Base-by-base conservation (phyloP, 2,113 vertebrate genomes). In the Rhineura floridana region DNA sequence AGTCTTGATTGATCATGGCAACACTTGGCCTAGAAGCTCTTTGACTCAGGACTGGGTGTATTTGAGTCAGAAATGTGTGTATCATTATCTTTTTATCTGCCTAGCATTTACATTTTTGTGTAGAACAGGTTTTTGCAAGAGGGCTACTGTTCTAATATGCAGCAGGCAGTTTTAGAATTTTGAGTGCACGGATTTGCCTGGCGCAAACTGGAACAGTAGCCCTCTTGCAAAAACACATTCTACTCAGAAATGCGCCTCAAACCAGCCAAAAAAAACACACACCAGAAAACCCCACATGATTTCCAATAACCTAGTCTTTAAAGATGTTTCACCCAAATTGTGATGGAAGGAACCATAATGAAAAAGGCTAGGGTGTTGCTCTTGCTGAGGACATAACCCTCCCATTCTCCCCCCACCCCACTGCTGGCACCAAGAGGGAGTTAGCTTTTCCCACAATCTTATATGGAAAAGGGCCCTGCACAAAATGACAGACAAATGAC, bases 111-210 rank as follows among this genome's bases (percentile, higher is more conserved):
- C n/a, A n/a, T n/a, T n/a, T n/a, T n/a, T n/a, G n/a, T 59, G 55
- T 21, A 21, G 55, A 59, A 21, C 17, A 59, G 55, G 55, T 13
- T 59, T 59, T 21, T 59, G 55, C 55, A 59, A 59, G 55, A 59
- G 15, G 55, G 55, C 55, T 59, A 59, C 3, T 19, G 9, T 59
- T 69, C 69, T 11, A 39, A 39, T 46, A 48, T 86, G 23, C 30
- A 65, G 21, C 67, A 55, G 67, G 48, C 75, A 33, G 63, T 10
- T 23, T 25, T 72, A 50, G 52, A 19, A 67, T 44, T 81, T 19
- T 8, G 28, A 50, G 55, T 52, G n/a, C 82, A 85, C 89, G 85
- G 59, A 59, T n/a, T n/a, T n/a, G n/a, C 79, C 72, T 85, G 44
- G 86, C 23, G 0, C 46, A 69, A 13, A 0, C 44, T 70, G 89